Base-by-base conservation (phyloP, 2,113 vertebrate species). In the Telmatochromis sp. region DNA sequence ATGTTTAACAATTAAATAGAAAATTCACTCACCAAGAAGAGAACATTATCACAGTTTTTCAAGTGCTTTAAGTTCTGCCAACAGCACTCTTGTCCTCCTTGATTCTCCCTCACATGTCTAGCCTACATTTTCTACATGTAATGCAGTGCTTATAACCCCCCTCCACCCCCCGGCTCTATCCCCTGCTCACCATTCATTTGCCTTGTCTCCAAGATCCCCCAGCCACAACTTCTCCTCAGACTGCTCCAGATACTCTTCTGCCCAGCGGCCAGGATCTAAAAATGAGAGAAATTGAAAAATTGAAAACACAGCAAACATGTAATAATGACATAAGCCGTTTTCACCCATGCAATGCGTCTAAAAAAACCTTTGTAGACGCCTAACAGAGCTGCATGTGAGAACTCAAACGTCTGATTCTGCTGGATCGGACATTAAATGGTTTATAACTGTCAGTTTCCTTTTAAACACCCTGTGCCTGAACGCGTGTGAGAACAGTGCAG, bases 151-250 rank as follows among this genome's bases (percentile, higher is more conserved):
- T 28, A 40, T 60, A n/a, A 50, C 53, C 51, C 19, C 28, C 6
- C 58, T 60, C 80, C 80, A 54, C 75, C 33, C n/a, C 57, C 60
- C 1, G 3, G 8, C 26, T 54, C 21, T 5, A 19, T 12, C 91
- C 92, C 93, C 71, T 93, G 96, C 93, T 98, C 96, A 87, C 96
- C 97, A 95, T 82, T 97, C 93, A 33, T 96, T 95, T 91, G 97
- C 97, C 94, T 97, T 96, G 95, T 97, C 97, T 94, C 98, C 99
- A 0, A 97, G 94, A 82, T 99, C 99, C 82, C 98, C 98, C 58
- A 99, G 96, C 99, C 99, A 99, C 73, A 99, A 92, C 85, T 99
- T 99, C 95, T 99, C 98, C 95, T 99, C 98, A 0, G 98, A 99
- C 90, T 99, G 98, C 91, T 99, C 98, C 86, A 99, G 94, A 88